Conservation (phyloP, 2,113 vertebrate genomes). For the Micronycteris hirsuta region DNA sequence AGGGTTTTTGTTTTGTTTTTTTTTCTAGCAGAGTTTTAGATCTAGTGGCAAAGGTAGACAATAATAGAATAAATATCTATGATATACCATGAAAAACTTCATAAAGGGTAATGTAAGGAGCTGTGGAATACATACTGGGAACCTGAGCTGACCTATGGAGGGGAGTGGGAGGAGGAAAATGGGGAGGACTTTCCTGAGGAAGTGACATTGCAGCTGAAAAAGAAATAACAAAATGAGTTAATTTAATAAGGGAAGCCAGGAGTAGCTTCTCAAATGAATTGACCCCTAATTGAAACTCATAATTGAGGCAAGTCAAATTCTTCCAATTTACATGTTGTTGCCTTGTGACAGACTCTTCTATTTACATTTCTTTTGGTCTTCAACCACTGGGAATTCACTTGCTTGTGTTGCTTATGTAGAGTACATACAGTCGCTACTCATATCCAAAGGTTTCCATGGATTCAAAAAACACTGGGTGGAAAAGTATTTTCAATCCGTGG, state of each 20-base stretch:
- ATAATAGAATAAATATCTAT: not conserved
- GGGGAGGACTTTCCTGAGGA: not conserved
- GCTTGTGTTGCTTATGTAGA: not conserved
- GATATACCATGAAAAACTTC: not conserved
- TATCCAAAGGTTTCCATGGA: not conserved
- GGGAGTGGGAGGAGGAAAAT: not conserved
- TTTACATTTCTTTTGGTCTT: conserved; percentile 25
- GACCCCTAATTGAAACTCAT: not conserved
- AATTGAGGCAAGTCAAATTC: not conserved
- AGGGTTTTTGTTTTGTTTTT: not conserved
- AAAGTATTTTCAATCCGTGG: not conserved
- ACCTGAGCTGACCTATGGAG: not conserved
- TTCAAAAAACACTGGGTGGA: not conserved
- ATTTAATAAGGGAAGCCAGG: not conserved
- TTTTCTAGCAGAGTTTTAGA: not conserved
- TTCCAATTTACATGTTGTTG: not conserved
- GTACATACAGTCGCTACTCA: not conserved
- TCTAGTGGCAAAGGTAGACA: not conserved
- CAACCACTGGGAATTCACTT: not conserved
- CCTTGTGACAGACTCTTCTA: not conserved
- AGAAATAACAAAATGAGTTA: not conserved
- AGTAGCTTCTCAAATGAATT: not conserved
- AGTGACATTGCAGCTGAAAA: not conserved
- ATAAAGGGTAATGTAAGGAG: not conserved
- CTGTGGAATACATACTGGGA: not conserved